Evolutionary conservation across 2,888 invertebrate species (phyloP), one percentile per base, ranked within the genome.

Genomic region (Philaethria dido): DNA sequence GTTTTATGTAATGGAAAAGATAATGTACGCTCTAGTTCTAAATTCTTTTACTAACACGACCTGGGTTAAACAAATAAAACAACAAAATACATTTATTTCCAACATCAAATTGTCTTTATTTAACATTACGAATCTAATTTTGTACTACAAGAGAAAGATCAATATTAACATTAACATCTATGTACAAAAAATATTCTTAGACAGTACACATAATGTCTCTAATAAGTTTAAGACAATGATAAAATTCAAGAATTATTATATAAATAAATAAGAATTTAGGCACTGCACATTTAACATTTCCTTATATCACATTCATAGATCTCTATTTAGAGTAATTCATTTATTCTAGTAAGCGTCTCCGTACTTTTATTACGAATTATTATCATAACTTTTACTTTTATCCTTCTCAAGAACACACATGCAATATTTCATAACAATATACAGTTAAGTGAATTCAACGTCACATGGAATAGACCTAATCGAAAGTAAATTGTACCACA

Each of bases 91-190:
- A 13, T 42, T 59, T 69, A 62, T 39, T 36, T 69, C 73, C 77
- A 92, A 92, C 92, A 92, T 89, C 89, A 84, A 92, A 84, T 84
- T 89, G 92, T 92, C 92, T 92, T 92, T 92, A 92, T 92, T 92
- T 82, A 87, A 83, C 77, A 84, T 88, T 86, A 84, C 77, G 80
- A 86, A 87, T 86, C 84, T 89, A 88, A 86, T 86, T 88, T 90
- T 90, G 88, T 91, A 89, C 92, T 90, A 92, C 89, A 85, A 87
- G 89, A 91, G 85, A 89, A 88, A 87, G 82, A 82, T 84, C 79
- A 74, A 73, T 74, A 69, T 76, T 78, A 81, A 79, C 77, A 69
- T 76, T 78, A 81, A 79, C 77, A 70, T 75, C 76, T 88, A 88
- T 89, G 78, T 89, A 91, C 88, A 90, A 88, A 88, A 77, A 73